phyloP scores from a whole-genome alignment of 2,113 vertebrate species.

The Gasterosteus nipponicus region DNA sequence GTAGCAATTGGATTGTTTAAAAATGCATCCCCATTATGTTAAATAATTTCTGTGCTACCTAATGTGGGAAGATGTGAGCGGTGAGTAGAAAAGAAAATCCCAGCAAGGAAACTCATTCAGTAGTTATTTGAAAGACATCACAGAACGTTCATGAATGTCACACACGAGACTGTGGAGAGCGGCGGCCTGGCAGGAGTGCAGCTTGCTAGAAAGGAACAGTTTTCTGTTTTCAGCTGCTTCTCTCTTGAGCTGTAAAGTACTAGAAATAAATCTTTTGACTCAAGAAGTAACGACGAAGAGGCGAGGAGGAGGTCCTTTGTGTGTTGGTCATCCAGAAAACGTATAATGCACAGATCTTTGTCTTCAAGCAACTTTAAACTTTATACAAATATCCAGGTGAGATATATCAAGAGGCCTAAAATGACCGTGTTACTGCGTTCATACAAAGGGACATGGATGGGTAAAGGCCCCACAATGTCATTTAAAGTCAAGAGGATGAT shows the following conservation, averaged over 20 bases:
- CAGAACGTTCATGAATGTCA: slow-evolving; percentile 23
- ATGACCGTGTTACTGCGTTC: slow-evolving; percentile 2
- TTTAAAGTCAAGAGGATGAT: slow-evolving; percentile 23
- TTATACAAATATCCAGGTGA: background rate
- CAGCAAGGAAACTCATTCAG: slow-evolving; percentile 48
- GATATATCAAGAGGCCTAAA: slow-evolving; percentile 1
- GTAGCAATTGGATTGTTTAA: slow-evolving; percentile 36
- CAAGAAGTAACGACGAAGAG: slow-evolving; percentile 14
- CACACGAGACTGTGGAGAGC: slow-evolving; percentile 14
- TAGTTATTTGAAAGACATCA: slow-evolving; percentile 39
- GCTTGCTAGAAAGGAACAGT: slow-evolving; percentile 9
- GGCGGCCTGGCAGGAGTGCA: slow-evolving; percentile 16
- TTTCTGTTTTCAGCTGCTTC: slow-evolving; percentile 23
- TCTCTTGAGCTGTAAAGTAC: slow-evolving; percentile 12
- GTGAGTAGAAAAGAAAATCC: slow-evolving; percentile 8
- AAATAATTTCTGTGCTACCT: slow-evolving; percentile 30
- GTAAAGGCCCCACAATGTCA: background rate
- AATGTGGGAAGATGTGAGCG: slow-evolving; percentile 23
- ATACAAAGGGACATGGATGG: background rate
- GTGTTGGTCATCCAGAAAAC: slow-evolving; percentile 10
- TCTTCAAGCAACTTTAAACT: background rate
- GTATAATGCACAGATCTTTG: background rate
- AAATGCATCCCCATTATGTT: slow-evolving; percentile 28
- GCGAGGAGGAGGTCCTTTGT: slow-evolving; percentile 5
- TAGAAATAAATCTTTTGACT: slow-evolving; percentile 39